A percentile compares a stretch with the other conserved stretches of the same genome.
phyloP scores from a whole-genome alignment of 2,888 invertebrate species.

The Temnothorax unifasciatus region DNA sequence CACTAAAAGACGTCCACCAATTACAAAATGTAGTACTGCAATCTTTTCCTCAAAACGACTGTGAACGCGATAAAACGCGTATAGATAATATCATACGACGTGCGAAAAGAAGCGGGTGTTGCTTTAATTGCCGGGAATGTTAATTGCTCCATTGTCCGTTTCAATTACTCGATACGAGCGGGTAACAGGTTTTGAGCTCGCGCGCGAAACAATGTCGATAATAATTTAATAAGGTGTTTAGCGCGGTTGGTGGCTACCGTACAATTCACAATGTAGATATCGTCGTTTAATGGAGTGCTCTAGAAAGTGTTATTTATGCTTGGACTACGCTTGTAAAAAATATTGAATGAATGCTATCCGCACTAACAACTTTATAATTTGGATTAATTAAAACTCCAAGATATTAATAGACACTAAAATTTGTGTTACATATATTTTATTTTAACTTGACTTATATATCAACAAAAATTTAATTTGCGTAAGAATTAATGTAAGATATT shows the following conservation, averaged over 20 bases:
- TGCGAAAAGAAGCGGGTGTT: constrained; percentile 19
- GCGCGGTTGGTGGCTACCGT: constrained; percentile 22
- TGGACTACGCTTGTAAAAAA: background rate
- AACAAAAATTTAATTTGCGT: background rate
- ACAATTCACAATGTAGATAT: background rate
- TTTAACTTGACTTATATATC: background rate
- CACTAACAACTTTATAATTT: background rate
- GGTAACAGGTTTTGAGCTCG: constrained; percentile 35
- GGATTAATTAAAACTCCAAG: no score
- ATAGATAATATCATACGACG: constrained; percentile 13
- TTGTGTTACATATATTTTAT: background rate
- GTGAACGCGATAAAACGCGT: background rate
- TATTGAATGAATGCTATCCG: background rate
- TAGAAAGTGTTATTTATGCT: background rate
- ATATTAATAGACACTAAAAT: background rate
- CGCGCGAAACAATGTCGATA: constrained; percentile 27
- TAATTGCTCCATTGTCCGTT: constrained; percentile 54
- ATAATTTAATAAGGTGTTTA: constrained; percentile 52
- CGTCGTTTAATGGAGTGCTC: background rate
- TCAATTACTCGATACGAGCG: constrained; percentile 40
- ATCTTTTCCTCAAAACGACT: background rate
- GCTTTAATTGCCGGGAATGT: constrained; percentile 49
- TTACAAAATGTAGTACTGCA: background rate
- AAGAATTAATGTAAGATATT: background rate
- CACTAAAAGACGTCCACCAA: background rate